Conservation (phyloP, 2,888 invertebrate genomes). For the Phengaris arion region DNA sequence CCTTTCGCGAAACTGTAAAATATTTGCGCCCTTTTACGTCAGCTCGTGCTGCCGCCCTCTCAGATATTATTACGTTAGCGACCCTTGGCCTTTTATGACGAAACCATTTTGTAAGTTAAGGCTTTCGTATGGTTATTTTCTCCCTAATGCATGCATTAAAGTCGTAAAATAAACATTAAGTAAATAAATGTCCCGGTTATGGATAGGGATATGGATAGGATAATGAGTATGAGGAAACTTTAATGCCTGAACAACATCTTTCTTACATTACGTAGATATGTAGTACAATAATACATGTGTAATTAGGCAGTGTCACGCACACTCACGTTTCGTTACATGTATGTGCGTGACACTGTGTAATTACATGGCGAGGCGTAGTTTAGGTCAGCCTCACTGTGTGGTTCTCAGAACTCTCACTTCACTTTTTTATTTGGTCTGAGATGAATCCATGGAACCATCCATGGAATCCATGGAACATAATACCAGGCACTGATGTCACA, state of each 20-base stretch:
- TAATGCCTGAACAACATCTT: background rate
- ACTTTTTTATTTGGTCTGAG: no score
- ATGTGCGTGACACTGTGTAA: no score
- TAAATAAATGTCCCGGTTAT: background rate
- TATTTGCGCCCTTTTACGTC: conserved; percentile 16
- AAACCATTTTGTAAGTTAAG: conserved; percentile 18
- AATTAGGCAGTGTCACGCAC: no score
- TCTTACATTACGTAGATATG: background rate
- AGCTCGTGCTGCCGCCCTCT: conserved; percentile 16
- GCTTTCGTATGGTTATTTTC: conserved; percentile 10
- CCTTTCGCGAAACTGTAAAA: conserved; percentile 2
- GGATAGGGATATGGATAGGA: background rate
- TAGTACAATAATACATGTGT: no score
- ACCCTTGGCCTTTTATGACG: conserved; percentile 19
- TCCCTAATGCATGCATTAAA: conserved; percentile 21
- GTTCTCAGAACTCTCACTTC: no score
- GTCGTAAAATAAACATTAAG: conserved; percentile 14
- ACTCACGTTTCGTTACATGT: no score
- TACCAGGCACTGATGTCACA: no score
- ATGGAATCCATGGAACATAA: no score
- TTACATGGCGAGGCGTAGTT: no score
- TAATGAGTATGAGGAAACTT: background rate
- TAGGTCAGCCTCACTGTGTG: no score
- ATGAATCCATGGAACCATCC: no score
- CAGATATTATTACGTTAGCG: conserved; percentile 23